Evolutionary conservation across 2,888 invertebrate genomes (phyloP), one percentile per base, ranked within the genome.

Genomic region (Nomada lathburiana): DNA sequence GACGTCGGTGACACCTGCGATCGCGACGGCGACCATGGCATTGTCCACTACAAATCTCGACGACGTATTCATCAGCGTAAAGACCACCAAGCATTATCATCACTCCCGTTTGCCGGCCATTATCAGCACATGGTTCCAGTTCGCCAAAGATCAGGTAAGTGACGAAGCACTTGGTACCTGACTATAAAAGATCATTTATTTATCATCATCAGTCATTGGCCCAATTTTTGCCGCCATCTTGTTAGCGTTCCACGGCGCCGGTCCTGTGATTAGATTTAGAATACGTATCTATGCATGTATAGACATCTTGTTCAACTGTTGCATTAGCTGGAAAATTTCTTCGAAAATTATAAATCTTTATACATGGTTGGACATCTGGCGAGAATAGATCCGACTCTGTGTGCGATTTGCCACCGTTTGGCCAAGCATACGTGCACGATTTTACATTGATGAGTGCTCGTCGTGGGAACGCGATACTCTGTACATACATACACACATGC

Each of bases 31-130:
- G 71, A 94, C 94, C 47, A 93, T 94, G 88, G 94, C 95, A 89
- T 96, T 96, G 79, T 95, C 95, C 82, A 95, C 96, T 86, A 96
- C 97, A 87, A 96, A 95, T 89, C 94, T 98, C 90, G 96, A 97
- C 94, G 98, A 98, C 94, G 95, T 99, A 92, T 98, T 98, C 94
- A 97, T 99, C 94, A 98, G 98, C 95, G 98, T 99, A 75, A 99
- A 99, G 95, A 98, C 99, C 84, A 98, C 98, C 76, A 96, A 96
- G 93, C 96, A 96, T 94, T 98, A 98, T 94, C 98, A 99, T 94
- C 95, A 96, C 87, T 96, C 96, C 70, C 96, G 99, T 90, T 94
- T 99, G 92, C 97, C 97, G 73, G 96, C 98, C 85, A 97, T 99
- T 92, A 95, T 98, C 93, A 97, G 97, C 94, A 99, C 99, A 82